Conservation (phyloP, 2,797 vertebrate species). For the Salmo trutta region DNA sequence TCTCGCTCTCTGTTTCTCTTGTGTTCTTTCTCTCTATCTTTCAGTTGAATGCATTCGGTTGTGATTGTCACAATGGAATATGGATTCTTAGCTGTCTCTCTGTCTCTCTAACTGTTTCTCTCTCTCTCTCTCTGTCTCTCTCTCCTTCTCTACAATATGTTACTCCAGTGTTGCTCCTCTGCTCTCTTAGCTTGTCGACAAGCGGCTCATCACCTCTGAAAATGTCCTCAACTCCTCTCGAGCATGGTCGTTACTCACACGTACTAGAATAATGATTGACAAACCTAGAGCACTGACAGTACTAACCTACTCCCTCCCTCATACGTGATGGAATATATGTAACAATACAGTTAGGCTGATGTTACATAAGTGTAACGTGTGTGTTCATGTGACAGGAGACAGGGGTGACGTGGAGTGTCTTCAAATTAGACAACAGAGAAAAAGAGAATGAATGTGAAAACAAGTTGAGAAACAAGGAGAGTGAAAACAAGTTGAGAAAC, state of each 20-base stretch:
- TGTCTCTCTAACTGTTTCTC: background rate
- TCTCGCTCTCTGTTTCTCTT: background rate
- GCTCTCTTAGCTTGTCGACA: background rate
- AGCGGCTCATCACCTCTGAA: no score
- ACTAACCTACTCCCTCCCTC: no score
- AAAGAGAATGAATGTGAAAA: conserved; percentile 1
- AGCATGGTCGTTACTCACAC: no score
- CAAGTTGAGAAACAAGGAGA: no score
- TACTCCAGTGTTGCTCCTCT: background rate
- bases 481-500: no score
- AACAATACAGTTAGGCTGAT: no score
- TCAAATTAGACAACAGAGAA: conserved; percentile 24
- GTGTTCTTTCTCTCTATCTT: no score
- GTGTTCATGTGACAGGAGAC: background rate
- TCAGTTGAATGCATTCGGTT: background rate
- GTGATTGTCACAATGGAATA: background rate
- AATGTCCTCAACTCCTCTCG: no score
- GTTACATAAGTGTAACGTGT: background rate
- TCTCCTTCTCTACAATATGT: no score
- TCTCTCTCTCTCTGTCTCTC: background rate
- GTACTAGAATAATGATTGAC: no score
- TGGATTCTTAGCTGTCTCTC: background rate
- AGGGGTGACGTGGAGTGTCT: background rate
- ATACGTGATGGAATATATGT: no score
- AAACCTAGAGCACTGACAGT: no score